These are phyloP conservation scores for Parthenolecanium corni DNA, from an alignment of 2,888 invertebrate species.

Conservation along the genomic window DNA sequence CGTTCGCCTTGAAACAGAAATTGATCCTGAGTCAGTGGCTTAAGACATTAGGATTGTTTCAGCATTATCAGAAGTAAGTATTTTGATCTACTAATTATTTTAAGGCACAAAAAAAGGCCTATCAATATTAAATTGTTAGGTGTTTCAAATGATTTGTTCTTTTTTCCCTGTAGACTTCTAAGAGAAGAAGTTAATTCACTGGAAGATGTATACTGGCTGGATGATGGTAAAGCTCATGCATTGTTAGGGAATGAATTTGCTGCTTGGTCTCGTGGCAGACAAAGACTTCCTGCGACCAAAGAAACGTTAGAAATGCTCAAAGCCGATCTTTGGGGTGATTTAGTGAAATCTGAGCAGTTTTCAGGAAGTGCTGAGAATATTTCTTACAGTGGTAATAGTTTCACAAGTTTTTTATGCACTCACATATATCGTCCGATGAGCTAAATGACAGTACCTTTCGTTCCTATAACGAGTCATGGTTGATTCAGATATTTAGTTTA, in stretches of 20 bases:
- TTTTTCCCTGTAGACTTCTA: too few species aligned
- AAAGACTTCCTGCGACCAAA: conserved; percentile 70
- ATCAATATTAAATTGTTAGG: too few species aligned
- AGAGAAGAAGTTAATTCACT: conserved; percentile 72
- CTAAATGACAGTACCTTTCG: too few species aligned
- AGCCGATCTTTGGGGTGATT: conserved; percentile 68
- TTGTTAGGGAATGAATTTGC: conserved; percentile 68
- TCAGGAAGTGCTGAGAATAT: not conserved
- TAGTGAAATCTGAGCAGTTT: conserved; percentile 31
- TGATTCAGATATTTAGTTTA: too few species aligned
- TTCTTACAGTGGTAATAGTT: conserved; percentile 9
- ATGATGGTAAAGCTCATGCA: conserved; percentile 64
- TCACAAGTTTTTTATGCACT: too few species aligned
- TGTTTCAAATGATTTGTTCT: too few species aligned
- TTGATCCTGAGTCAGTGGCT: conserved; percentile 78
- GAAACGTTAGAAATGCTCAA: conserved; percentile 65
- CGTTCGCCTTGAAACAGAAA: conserved; percentile 66
- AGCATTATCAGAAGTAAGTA: conserved; percentile 38
- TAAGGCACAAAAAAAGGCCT: too few species aligned
- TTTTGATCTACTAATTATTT: not conserved
- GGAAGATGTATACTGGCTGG: conserved; percentile 83
- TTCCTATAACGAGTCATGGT: too few species aligned
- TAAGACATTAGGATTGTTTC: conserved; percentile 38
- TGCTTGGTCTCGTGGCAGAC: conserved; percentile 66
- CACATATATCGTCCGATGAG: too few species aligned